A percentile compares a stretch with the other conserved stretches of the same genome.
Evolutionary conservation across 2,888 invertebrate species (phyloP).

Genomic region (Onthophagus sagittarius): DNA sequence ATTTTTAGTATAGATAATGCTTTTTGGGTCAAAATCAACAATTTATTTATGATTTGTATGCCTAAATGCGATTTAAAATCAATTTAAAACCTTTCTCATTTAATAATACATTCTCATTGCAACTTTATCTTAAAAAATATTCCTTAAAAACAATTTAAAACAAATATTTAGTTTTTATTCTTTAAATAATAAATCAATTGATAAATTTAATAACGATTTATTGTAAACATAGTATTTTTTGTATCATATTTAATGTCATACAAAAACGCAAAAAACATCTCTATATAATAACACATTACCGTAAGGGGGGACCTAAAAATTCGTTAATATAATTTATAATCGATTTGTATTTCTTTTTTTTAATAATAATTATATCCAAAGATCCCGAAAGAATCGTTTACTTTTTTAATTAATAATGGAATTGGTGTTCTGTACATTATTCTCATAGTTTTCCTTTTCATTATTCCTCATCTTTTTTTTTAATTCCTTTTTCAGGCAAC

Average conservation of each 20-base stretch:
- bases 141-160: too few relatives aligned
- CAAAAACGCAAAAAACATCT: conserved; percentile 33
- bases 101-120: too few relatives aligned
- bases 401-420: conserved; percentile 34
- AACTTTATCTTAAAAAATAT: too few relatives aligned
- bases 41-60: too few relatives aligned
- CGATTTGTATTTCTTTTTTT: conserved; percentile 4
- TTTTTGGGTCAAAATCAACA: too few relatives aligned
- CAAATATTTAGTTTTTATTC: too few relatives aligned
- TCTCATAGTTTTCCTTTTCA: conserved; percentile 27
- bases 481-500: conserved; percentile 41
- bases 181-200: neutral
- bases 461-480: conserved; percentile 19
- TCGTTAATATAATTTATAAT: conserved; percentile 3
- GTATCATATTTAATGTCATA: conserved; percentile 33
- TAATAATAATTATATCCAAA: neutral
- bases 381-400: conserved; percentile 5
- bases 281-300: conserved; percentile 19
- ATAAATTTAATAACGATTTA: conserved; percentile 40
- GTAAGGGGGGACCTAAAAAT: conserved; percentile 4
- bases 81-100: too few relatives aligned
- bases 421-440: conserved; percentile 52
- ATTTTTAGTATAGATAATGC: too few relatives aligned
- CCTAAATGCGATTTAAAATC: too few relatives aligned
- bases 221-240: conserved; percentile 39